Conservation (phyloP, 2,888 invertebrate species). For the Hoplodrina ambigua region DNA sequence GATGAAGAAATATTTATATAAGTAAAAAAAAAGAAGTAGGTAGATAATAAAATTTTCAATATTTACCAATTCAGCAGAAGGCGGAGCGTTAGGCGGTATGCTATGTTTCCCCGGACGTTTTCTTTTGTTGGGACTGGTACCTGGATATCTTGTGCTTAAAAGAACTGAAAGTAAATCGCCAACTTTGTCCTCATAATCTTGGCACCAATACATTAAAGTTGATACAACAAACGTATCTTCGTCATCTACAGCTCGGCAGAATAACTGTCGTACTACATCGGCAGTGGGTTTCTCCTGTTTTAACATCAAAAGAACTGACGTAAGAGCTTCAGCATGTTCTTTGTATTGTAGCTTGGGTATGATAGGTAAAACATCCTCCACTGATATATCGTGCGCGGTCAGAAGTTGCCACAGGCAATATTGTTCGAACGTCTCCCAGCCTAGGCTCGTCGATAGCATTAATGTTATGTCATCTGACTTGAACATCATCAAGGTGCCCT, state of each 20-base stretch:
- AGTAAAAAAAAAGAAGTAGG: neutral
- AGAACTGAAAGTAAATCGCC: slow-evolving; percentile 95
- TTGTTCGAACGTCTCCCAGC: slow-evolving; percentile 99
- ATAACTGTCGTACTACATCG: slow-evolving; percentile 95
- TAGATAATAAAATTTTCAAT: slow-evolving; percentile 11
- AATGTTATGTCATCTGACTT: slow-evolving; percentile 94
- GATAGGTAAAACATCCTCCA: slow-evolving; percentile 96
- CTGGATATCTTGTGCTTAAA: slow-evolving; percentile 95
- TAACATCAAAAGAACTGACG: slow-evolving; percentile 96
- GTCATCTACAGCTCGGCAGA: slow-evolving; percentile 93
- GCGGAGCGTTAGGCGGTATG: slow-evolving; percentile 92
- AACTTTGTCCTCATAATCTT: slow-evolving; percentile 96
- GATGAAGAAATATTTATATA: slow-evolving; percentile 24
- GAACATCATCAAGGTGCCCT: slow-evolving; percentile 96
- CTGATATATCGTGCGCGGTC: slow-evolving; percentile 97
- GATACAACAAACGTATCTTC: slow-evolving; percentile 97
- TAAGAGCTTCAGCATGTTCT: slow-evolving; percentile 97
- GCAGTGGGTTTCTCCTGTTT: slow-evolving; percentile 97
- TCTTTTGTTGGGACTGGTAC: slow-evolving; percentile 97
- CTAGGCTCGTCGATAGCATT: slow-evolving; percentile 95
- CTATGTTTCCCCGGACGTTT: slow-evolving; percentile 95
- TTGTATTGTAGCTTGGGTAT: slow-evolving; percentile 94
- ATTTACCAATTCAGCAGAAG: slow-evolving; percentile 94
- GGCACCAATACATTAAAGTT: slow-evolving; percentile 98
- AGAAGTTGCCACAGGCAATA: slow-evolving; percentile 99